A percentile compares a stretch with the other conserved stretches of the same genome.
Evolutionary conservation across 2,113 vertebrate species (phyloP).

Genomic region (Ammodytes dubius): DNA sequence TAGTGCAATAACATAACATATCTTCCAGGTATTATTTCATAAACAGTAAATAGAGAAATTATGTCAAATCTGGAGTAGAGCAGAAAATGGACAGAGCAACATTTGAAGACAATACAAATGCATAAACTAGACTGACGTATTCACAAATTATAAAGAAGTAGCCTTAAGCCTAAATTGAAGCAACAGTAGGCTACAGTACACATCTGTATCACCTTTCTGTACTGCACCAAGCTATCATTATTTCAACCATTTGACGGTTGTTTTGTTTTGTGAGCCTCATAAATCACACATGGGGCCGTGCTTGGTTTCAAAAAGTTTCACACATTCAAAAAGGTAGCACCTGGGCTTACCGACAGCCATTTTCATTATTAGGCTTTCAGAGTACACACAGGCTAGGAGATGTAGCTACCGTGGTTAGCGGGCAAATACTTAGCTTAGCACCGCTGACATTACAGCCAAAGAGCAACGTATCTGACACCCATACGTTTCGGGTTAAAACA

Average conservation of each 20-base stretch:
- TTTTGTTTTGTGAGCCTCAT: background rate
- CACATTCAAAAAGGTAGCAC: background rate
- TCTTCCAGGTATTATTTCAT: background rate
- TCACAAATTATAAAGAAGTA: background rate
- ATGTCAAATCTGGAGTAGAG: background rate
- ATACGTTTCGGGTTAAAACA: background rate
- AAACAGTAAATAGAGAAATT: background rate
- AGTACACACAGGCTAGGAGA: slow-evolving; percentile 33
- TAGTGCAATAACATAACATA: background rate
- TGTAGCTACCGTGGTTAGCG: slow-evolving; percentile 59
- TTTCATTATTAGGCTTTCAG: slow-evolving; percentile 52
- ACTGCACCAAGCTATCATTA: background rate
- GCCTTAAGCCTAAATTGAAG: background rate
- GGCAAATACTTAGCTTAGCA: slow-evolving; percentile 50
- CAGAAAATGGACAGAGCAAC: background rate
- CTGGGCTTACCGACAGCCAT: slow-evolving; percentile 40
- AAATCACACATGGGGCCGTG: background rate
- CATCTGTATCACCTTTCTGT: slow-evolving; percentile 7
- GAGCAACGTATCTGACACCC: background rate
- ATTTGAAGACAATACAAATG: background rate
- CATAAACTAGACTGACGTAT: background rate
- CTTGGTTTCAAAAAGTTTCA: slow-evolving; percentile 7
- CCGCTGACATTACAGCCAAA: slow-evolving; percentile 21
- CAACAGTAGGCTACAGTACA: background rate
- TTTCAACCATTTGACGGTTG: background rate